Evolutionary conservation across 2,797 vertebrate species (phyloP).

Genomic region (Falco biarmicus): DNA sequence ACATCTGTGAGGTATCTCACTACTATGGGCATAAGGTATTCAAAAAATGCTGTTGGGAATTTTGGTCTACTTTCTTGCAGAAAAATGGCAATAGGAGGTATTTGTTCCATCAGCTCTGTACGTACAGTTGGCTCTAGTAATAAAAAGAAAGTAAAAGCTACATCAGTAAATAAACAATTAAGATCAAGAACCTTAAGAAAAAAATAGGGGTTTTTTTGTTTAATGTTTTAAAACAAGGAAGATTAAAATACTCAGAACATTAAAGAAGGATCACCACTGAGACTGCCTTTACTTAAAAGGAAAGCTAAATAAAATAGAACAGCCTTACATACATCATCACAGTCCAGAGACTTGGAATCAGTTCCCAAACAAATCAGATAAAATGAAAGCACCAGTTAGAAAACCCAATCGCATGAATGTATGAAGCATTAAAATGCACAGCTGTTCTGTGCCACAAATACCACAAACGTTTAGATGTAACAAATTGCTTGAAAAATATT

Average conservation of each 20-base stretch:
- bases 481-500: background rate
- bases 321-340: background rate
- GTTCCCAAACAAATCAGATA: background rate
- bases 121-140: slow-evolving; percentile 88
- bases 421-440: background rate
- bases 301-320: background rate
- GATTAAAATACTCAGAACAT: background rate
- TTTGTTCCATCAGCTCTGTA: slow-evolving; percentile 92
- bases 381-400: background rate
- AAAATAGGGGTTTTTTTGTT: background rate
- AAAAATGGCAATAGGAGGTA: slow-evolving; percentile 90
- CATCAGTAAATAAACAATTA: background rate
- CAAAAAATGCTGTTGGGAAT: slow-evolving; percentile 87
- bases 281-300: background rate
- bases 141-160: background rate
- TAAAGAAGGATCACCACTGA: background rate
- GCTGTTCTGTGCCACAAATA: background rate
- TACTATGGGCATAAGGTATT: slow-evolving; percentile 88
- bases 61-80: slow-evolving; percentile 88
- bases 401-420: background rate
- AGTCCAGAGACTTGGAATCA: background rate
- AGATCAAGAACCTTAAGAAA: background rate
- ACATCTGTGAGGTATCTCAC: slow-evolving; percentile 88
- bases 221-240: background rate
- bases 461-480: background rate